Percentiles rank a stretch among this genome's conserved stretches.
phyloP scores from a whole-genome alignment of 2,888 invertebrate genomes.

The Epinotia brunnichana region DNA sequence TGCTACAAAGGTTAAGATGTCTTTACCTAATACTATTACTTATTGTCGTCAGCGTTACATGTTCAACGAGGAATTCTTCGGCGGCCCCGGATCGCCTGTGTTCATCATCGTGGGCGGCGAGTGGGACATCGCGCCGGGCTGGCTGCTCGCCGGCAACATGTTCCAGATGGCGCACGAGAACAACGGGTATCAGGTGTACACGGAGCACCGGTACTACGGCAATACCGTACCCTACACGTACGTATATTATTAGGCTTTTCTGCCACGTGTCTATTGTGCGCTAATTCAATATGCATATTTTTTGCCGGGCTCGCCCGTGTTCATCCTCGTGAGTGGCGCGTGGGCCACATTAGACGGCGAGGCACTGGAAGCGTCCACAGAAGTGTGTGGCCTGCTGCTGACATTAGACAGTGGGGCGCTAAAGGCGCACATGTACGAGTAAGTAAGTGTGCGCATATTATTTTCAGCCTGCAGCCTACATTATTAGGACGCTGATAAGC shows the following conservation, averaged over 20 bases:
- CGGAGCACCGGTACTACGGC: slow-evolving; percentile 94
- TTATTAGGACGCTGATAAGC: no score
- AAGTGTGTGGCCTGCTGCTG: no score
- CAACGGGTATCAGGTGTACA: slow-evolving; percentile 87
- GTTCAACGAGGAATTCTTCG: slow-evolving; percentile 82
- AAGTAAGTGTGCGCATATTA: no score
- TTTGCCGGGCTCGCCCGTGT: not conserved
- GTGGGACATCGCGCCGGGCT: slow-evolving; percentile 86
- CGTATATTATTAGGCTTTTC: slow-evolving; percentile 53
- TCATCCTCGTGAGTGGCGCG: not conserved
- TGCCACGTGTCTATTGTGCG: not conserved
- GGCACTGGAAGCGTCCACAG: not conserved
- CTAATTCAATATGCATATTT: no score
- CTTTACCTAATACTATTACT: not conserved
- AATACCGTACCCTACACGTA: slow-evolving; percentile 88
- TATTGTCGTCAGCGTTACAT: slow-evolving; percentile 78
- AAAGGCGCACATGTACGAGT: no score
- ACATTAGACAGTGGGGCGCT: no score
- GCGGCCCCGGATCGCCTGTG: slow-evolving; percentile 83
- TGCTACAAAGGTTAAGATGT: not conserved
- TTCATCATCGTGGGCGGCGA: slow-evolving; percentile 90
- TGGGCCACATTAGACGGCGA: not conserved
- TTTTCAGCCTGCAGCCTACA: no score
- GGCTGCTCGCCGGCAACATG: slow-evolving; percentile 86
- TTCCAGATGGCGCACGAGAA: slow-evolving; percentile 86